Evolutionary conservation across 2,113 vertebrate genomes (phyloP).

Genomic region (Upupa epops): DNA sequence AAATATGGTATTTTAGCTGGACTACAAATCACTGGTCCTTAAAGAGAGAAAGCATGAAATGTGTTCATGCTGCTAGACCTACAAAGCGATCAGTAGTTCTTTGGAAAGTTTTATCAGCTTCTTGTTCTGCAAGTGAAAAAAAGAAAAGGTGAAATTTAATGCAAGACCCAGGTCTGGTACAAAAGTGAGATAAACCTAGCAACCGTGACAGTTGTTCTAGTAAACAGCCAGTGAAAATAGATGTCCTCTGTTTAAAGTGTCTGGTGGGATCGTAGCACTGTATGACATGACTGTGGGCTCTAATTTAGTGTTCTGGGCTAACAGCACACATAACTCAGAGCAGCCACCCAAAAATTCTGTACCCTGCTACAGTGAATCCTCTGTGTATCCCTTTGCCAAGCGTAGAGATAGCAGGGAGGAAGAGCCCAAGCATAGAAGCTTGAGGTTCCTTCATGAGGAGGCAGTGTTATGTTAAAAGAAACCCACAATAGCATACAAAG

Average conservation of each 20-base stretch:
- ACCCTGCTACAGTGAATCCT: not conserved
- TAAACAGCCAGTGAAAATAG: not conserved
- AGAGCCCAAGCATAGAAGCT: not conserved
- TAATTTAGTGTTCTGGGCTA: not conserved
- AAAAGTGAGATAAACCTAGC: not conserved
- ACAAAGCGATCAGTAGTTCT: not conserved
- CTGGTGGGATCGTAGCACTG: not conserved
- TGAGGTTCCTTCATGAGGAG: not conserved
- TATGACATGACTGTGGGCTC: not conserved
- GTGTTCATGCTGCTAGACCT: not conserved
- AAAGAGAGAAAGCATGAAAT: not conserved
- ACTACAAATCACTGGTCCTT: not conserved
- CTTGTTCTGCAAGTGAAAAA: not conserved
- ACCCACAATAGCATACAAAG: not conserved
- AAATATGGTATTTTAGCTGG: not conserved
- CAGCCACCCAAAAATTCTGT: not conserved
- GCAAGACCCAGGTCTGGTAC: not conserved
- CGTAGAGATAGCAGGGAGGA: not conserved
- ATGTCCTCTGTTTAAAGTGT: not conserved
- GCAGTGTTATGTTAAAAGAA: not conserved
- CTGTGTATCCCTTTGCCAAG: rapidly evolving
- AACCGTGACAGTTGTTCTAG: not conserved
- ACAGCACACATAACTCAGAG: not conserved
- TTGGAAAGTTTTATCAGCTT: not conserved
- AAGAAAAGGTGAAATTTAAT: not conserved